These are phyloP conservation scores for Toxotes lorentzi DNA, from an alignment of 2,797 vertebrate species.

Conservation along the genomic window DNA sequence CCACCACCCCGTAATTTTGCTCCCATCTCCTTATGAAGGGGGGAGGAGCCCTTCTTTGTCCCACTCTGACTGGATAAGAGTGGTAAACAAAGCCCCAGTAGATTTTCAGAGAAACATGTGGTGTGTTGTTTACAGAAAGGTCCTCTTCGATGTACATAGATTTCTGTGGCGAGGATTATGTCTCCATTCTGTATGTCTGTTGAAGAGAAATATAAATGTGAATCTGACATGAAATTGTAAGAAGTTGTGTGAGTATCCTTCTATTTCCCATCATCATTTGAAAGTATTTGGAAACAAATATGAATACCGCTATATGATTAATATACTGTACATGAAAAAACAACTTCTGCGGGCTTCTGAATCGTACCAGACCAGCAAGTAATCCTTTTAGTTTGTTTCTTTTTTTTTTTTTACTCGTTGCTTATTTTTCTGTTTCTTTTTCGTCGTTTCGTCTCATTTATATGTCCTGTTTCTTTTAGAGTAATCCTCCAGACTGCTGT, in stretches of 20 bases:
- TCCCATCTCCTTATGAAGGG: slow-evolving; percentile 81
- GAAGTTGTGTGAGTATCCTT: slow-evolving; percentile 83
- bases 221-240: slow-evolving; percentile 84
- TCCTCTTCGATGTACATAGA: slow-evolving; percentile 92
- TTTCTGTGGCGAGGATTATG: slow-evolving; percentile 85
- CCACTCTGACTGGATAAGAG: slow-evolving; percentile 72
- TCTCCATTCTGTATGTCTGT: slow-evolving; percentile 90
- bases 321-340: slow-evolving; percentile 75
- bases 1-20: slow-evolving; percentile 42
- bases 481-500: slow-evolving; percentile 77
- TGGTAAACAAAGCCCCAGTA: slow-evolving; percentile 49
- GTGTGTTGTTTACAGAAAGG: slow-evolving; percentile 89
- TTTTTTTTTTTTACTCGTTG: slow-evolving; percentile 57
- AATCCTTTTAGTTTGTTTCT: slow-evolving; percentile 72
- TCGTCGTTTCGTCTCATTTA: slow-evolving; percentile 87
- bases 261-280: slow-evolving; percentile 77
- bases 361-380: slow-evolving; percentile 72
- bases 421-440: slow-evolving; percentile 81
- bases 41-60: slow-evolving; percentile 81
- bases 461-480: slow-evolving; percentile 83
- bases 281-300: slow-evolving; percentile 80
- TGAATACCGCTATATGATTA: slow-evolving; percentile 74
- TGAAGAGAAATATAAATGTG: slow-evolving; percentile 87
- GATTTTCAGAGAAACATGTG: slow-evolving; percentile 81
- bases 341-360: slow-evolving; percentile 70